Conservation (phyloP, 1,140 invertebrate genomes). For the Drosophila bipectinata region DNA sequence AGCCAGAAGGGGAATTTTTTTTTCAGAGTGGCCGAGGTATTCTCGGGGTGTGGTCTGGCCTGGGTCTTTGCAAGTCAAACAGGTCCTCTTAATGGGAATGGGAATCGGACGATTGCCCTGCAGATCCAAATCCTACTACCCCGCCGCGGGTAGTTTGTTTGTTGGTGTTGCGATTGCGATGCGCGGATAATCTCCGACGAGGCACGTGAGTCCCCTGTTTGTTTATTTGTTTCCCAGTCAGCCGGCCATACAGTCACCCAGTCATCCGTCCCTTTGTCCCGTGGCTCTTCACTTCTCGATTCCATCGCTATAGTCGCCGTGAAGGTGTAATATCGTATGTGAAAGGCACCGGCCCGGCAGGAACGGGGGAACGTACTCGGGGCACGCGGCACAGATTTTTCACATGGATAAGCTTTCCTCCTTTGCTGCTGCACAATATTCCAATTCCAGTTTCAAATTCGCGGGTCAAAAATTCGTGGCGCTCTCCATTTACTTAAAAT, state of each 20-base stretch:
- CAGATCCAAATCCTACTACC: slow-evolving; percentile 14
- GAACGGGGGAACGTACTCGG: slow-evolving; percentile 49
- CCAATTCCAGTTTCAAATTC: slow-evolving; percentile 40
- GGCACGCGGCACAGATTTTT: slow-evolving; percentile 76
- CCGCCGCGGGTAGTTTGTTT: slow-evolving; percentile 65
- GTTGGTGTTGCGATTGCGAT: slow-evolving; percentile 74
- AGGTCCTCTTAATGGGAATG: slow-evolving; percentile 52
- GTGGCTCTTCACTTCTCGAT: slow-evolving; percentile 6
- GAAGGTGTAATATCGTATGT: slow-evolving; percentile 68
- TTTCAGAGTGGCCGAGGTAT: not conserved
- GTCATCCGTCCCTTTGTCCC: slow-evolving; percentile 16
- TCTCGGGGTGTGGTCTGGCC: slow-evolving; percentile 46
- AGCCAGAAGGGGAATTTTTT: slow-evolving; percentile 12
- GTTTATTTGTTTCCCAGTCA: slow-evolving; percentile 62
- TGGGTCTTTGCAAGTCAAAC: slow-evolving; percentile 70
- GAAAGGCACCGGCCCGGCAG: slow-evolving; percentile 39
- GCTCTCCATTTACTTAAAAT: slow-evolving; percentile 46
- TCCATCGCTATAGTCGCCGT: slow-evolving; percentile 19
- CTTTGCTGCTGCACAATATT: slow-evolving; percentile 48
- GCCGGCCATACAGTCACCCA: slow-evolving; percentile 15
- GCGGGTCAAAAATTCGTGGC: slow-evolving; percentile 49
- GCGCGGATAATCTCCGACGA: slow-evolving; percentile 68
- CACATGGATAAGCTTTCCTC: slow-evolving; percentile 73
- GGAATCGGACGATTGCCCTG: slow-evolving; percentile 9
- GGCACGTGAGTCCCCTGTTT: slow-evolving; percentile 72